Base-by-base conservation (phyloP, 2,888 invertebrate species). In the Sarcophaga carnaria region DNA sequence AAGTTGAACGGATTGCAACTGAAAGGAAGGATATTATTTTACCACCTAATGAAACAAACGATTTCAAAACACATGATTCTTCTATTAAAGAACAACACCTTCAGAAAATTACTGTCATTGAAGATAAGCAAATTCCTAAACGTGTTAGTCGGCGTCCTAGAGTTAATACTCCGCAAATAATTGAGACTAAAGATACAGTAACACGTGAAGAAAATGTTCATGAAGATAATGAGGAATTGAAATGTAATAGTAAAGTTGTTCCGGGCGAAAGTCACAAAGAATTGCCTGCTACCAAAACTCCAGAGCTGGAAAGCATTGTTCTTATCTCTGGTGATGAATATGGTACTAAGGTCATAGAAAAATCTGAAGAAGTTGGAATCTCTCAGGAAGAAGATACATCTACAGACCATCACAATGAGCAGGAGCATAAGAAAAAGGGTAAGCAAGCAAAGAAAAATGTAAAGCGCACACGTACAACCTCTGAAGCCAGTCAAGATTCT, bases 401-500 rank as follows among this genome's bases (percentile, higher is more conserved):
- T 54, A 17, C 54, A 54, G 54, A 54, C 12, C 10, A 14, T 54
- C 54, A 14, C 4, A 54, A 54, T 17, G 54, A 54, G 17, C 54
- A 12, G 4, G 54, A 54, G 37, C 37, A 83, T 3, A 45, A 81
- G 17, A 59, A 77, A 45, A 37, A 17, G 22, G 45, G 66, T 2
- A 59, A 25, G 0, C 49, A 20, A 17, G 12, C 69, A 17, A 62
- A 63, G 54, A 82, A 59, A 64, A 71, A 77, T 59, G 47, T 20
- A 3, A 82, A 78, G 59, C 80, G 86, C 11, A 75, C 74, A 14
- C 79, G 54, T 22, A 70, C 78, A 3, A 37, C 64, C 17, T 72
- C 78, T 11, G 85, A 85, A 63, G 59, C 67, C 0, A 85, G 80
- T 37, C 77, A 83, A 27, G 77, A n/a, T 8, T 45, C 66, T 17